These are phyloP conservation scores for Synergus laeviventris DNA, from an alignment of 2,888 invertebrate genomes.

Conservation along the genomic window DNA sequence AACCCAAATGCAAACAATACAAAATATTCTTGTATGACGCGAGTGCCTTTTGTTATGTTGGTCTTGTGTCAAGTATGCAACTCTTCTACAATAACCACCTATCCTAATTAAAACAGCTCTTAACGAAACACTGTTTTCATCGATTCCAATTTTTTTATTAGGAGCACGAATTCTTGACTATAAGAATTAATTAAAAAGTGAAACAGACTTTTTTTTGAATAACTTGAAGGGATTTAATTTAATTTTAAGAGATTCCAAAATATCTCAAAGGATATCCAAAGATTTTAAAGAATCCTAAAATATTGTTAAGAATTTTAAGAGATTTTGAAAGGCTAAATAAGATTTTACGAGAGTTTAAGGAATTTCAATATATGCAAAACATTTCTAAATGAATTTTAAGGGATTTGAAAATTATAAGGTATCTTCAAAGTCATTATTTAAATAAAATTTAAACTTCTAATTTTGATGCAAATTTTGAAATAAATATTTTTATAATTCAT, in stretches of 20 bases:
- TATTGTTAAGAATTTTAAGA: not conserved
- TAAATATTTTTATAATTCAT: too few relatives aligned
- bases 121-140: constrained; percentile 11
- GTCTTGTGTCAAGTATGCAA: constrained; percentile 32
- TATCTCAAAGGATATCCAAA: too few relatives aligned
- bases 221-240: too few relatives aligned
- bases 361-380: too few relatives aligned
- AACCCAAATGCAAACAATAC: constrained; percentile 37
- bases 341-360: too few relatives aligned
- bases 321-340: too few relatives aligned
- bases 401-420: too few relatives aligned
- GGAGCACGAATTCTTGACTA: not conserved
- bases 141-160: constrained; percentile 4
- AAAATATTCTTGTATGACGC: constrained; percentile 24
- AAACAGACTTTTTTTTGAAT: not conserved
- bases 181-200: not conserved
- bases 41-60: constrained; percentile 30
- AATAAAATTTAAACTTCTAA: too few relatives aligned
- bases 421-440: too few relatives aligned
- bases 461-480: too few relatives aligned
- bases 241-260: too few relatives aligned
- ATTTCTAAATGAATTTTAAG: too few relatives aligned
- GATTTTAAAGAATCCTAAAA: not conserved
- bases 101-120: constrained; percentile 33
- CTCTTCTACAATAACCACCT: constrained; percentile 18